phyloP scores from a whole-genome alignment of 2,888 invertebrate species.

The Macrostomum cliftonense region DNA sequence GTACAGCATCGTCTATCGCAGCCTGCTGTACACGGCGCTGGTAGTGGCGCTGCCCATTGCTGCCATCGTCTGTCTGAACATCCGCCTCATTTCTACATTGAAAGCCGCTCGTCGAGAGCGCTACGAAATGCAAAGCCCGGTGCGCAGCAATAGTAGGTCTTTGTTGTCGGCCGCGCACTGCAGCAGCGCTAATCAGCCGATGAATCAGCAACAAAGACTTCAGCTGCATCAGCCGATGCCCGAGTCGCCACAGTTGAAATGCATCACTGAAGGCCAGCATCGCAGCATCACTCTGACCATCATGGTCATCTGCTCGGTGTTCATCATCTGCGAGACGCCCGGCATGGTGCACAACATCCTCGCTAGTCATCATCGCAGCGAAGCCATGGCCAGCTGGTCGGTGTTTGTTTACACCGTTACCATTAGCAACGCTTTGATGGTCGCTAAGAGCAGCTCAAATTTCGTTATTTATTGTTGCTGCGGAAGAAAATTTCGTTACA shows the following conservation, averaged over 20 bases:
- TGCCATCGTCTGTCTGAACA: conserved; percentile 6
- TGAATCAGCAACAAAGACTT: too few species aligned
- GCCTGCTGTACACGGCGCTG: conserved; percentile 2
- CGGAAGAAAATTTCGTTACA: conserved; percentile 10
- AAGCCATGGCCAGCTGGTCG: background rate
- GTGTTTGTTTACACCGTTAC: conserved; percentile 7
- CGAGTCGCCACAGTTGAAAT: background rate
- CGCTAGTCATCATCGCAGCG: background rate
- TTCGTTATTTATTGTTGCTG: conserved; percentile 11
- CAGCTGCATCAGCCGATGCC: background rate
- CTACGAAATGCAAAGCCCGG: background rate
- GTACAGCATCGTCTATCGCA: conserved; percentile 7
- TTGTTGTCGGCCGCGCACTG: background rate
- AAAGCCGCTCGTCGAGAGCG: background rate
- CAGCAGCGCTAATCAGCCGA: background rate
- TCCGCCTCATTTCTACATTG: conserved; percentile 5
- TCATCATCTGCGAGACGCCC: conserved; percentile 10
- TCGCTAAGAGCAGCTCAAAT: conserved; percentile 7
- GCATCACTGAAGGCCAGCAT: conserved; percentile 5
- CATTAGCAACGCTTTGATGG: conserved; percentile 9
- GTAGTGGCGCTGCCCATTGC: conserved; percentile 8
- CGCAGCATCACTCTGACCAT: conserved; percentile 13
- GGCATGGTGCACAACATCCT: conserved; percentile 10
- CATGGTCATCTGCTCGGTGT: conserved; percentile 7
- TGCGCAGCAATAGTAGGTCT: background rate